phyloP scores from a whole-genome alignment of 2,797 vertebrate genomes.

The Leucoraja ocellata region DNA sequence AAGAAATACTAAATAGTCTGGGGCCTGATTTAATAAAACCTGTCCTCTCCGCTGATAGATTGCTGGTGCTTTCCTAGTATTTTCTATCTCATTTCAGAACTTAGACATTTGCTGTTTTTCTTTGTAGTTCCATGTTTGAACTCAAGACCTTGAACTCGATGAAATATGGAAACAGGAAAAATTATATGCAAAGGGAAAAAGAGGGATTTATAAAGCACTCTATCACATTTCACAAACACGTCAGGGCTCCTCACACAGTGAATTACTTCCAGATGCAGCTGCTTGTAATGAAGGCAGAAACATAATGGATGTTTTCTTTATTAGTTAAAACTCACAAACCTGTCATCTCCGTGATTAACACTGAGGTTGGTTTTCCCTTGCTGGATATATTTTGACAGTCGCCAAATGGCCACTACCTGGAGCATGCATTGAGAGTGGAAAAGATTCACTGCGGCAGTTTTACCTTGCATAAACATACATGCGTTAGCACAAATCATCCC shows the following conservation, averaged over 20 bases:
- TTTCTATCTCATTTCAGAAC: neutral
- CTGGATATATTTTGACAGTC: neutral
- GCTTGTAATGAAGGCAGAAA: neutral
- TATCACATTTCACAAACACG: neutral
- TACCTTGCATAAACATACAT: neutral
- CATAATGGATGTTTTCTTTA: neutral
- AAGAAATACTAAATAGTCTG: neutral
- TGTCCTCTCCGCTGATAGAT: neutral
- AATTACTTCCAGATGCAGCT: neutral
- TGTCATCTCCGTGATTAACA: neutral
- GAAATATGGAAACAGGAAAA: slow-evolving; percentile 15
- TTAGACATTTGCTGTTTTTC: neutral
- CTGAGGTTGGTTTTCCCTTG: neutral
- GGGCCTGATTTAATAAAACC: neutral
- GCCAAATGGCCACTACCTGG: neutral
- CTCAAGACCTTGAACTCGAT: neutral
- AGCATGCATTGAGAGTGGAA: neutral
- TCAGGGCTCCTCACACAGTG: neutral
- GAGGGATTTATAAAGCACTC: neutral
- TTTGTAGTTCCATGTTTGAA: neutral
- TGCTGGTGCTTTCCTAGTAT: too few relatives aligned
- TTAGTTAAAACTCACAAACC: neutral
- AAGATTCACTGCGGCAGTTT: neutral
- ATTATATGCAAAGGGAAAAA: neutral
- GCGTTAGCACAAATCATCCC: neutral